Evolutionary conservation across 2,888 invertebrate species (phyloP).

Genomic region (Electrophaes corylata): DNA sequence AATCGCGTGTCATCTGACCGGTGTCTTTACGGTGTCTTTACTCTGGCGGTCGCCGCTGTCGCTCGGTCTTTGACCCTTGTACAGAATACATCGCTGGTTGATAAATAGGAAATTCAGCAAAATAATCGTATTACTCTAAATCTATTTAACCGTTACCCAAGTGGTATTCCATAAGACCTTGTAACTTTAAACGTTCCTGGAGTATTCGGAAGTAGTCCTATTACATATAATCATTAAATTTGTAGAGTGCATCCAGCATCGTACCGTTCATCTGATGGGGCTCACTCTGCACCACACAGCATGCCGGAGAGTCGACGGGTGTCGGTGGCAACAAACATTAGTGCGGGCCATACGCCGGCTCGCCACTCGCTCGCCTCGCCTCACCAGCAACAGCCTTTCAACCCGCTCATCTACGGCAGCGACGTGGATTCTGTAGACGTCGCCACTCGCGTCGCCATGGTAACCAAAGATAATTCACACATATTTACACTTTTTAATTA

Average conservation of each 20-base stretch:
- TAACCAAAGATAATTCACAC: conserved; percentile 20
- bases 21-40: no score
- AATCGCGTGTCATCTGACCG: no score
- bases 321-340: conserved; percentile 57
- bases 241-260: conserved; percentile 66
- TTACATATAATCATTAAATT: neutral
- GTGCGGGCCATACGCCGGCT: conserved; percentile 64
- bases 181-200: no score
- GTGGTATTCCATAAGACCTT: no score
- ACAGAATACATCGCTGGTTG: no score
- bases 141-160: no score
- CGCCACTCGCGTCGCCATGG: conserved; percentile 94
- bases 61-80: no score
- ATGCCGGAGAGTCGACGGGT: conserved; percentile 75
- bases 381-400: conserved; percentile 83
- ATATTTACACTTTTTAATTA: no score
- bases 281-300: conserved; percentile 66
- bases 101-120: no score
- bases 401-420: conserved; percentile 96
- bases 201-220: no score
- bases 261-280: conserved; percentile 56
- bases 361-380: conserved; percentile 78
- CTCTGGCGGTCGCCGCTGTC: no score
- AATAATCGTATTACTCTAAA: no score
- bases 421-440: conserved; percentile 99